Evolutionary conservation across 2,113 vertebrate species (phyloP).

Genomic region (Falco punctatus): DNA sequence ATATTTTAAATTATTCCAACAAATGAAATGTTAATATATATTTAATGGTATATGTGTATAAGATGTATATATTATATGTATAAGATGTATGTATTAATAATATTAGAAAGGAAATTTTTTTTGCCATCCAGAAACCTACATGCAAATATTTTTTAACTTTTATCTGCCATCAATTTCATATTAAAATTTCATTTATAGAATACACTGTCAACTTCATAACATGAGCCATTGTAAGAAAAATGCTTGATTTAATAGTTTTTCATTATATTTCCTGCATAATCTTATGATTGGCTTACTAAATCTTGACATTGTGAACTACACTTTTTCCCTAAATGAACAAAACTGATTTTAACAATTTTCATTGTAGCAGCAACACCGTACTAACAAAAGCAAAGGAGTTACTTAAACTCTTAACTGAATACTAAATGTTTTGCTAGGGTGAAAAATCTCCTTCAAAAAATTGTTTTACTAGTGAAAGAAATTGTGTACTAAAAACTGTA

Average conservation of each 20-base stretch:
- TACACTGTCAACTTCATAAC: conserved; percentile 68
- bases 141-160: conserved; percentile 60
- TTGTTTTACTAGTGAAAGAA: neutral
- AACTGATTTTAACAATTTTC: conserved; percentile 26
- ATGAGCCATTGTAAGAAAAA: conserved; percentile 56
- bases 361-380: neutral
- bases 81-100: conserved; percentile 34
- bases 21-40: neutral
- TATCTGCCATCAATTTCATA: conserved; percentile 60
- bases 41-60: neutral
- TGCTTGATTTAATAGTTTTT: conserved; percentile 65
- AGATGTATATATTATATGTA: neutral
- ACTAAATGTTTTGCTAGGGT: neutral
- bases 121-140: conserved; percentile 37
- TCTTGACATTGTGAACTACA: conserved; percentile 59
- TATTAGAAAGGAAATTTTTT: conserved; percentile 17
- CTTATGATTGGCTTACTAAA: conserved; percentile 53
- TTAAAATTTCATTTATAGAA: conserved; percentile 74
- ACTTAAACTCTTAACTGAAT: neutral
- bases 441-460: neutral
- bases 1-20: neutral
- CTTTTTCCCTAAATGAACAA: conserved; percentile 29
- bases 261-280: conserved; percentile 54
- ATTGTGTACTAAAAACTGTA: neutral
- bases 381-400: neutral